Conservation (phyloP, 1,140 invertebrate species). For the Brachionus manjavacas region DNA sequence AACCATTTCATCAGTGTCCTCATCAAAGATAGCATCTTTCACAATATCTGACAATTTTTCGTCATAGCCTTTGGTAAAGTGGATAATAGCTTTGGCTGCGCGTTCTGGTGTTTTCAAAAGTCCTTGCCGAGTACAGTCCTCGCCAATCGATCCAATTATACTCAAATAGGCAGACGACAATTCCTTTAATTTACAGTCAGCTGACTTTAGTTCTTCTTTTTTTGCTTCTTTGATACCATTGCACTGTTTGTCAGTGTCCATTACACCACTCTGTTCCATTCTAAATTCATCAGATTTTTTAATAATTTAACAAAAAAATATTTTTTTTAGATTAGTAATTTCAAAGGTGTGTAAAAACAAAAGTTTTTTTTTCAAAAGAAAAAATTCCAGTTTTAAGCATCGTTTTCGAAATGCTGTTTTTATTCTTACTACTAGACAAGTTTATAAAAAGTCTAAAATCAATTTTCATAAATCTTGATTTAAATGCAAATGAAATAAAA, state of each 20-base stretch:
- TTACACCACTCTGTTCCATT: neutral
- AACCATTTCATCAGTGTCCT: slow-evolving; percentile 99
- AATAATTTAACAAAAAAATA: too few relatives aligned
- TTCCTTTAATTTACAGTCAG: neutral
- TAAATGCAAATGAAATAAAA: slow-evolving; percentile 11
- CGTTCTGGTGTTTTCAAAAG: slow-evolving; percentile 91
- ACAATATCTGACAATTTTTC: slow-evolving; percentile 92
- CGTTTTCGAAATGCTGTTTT: neutral
- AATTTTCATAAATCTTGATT: slow-evolving; percentile 31
- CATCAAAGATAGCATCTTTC: slow-evolving; percentile 95
- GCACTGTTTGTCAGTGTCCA: neutral
- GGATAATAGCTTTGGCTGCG: slow-evolving; percentile 92
- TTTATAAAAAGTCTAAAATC: neutral
- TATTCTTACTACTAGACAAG: neutral
- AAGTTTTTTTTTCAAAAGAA: neutral
- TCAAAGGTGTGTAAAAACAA: neutral
- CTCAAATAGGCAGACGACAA: neutral
- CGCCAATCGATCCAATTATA: slow-evolving; percentile 65
- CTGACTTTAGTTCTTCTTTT: neutral
- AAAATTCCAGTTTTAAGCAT: neutral
- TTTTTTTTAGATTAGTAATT: neutral
- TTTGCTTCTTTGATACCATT: neutral
- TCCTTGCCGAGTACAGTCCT: slow-evolving; percentile 88
- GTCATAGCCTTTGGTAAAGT: slow-evolving; percentile 99
- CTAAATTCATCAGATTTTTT: too few relatives aligned